A percentile compares a stretch with the other conserved stretches of the same genome.
Evolutionary conservation across 2,888 invertebrate genomes (phyloP).

Genomic region (Scotopteryx bipunctaria): DNA sequence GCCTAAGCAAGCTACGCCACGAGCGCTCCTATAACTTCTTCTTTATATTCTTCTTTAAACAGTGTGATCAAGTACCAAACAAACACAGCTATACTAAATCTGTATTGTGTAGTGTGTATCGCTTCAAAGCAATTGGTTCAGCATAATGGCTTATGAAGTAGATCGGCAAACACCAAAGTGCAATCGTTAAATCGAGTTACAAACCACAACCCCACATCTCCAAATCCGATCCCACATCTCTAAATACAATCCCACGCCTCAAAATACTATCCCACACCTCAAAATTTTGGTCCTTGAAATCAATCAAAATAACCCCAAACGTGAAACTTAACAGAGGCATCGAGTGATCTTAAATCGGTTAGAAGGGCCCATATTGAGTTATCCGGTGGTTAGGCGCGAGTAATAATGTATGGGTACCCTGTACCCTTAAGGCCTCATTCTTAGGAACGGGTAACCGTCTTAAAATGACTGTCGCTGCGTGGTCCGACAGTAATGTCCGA

Average conservation of each 20-base stretch:
- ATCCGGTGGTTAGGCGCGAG: constrained; percentile 71
- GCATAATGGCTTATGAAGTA: background rate
- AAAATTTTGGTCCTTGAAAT: constrained; percentile 53
- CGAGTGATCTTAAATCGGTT: constrained; percentile 76
- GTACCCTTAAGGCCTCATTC: constrained; percentile 36
- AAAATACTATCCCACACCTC: constrained; percentile 28
- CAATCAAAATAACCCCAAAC: constrained; percentile 69
- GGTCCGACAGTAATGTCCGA: too few species aligned
- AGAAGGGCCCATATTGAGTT: constrained; percentile 70
- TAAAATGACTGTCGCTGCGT: background rate
- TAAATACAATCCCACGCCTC: constrained; percentile 24
- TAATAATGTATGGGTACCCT: constrained; percentile 68
- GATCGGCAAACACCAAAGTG: constrained; percentile 3
- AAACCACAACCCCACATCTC: constrained; percentile 26
- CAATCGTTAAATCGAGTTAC: constrained; percentile 8
- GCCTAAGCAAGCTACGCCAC: too few species aligned
- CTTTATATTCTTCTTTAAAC: too few species aligned
- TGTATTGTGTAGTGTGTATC: too few species aligned
- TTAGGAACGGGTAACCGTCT: background rate
- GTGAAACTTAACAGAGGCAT: constrained; percentile 64
- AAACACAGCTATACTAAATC: too few species aligned
- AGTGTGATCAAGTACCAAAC: too few species aligned
- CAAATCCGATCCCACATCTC: too few species aligned
- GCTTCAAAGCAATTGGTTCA: background rate
- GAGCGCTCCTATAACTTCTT: too few species aligned